These are phyloP conservation scores for Bubo bubo DNA, from an alignment of 2,113 vertebrate species.

Conservation along the genomic window DNA sequence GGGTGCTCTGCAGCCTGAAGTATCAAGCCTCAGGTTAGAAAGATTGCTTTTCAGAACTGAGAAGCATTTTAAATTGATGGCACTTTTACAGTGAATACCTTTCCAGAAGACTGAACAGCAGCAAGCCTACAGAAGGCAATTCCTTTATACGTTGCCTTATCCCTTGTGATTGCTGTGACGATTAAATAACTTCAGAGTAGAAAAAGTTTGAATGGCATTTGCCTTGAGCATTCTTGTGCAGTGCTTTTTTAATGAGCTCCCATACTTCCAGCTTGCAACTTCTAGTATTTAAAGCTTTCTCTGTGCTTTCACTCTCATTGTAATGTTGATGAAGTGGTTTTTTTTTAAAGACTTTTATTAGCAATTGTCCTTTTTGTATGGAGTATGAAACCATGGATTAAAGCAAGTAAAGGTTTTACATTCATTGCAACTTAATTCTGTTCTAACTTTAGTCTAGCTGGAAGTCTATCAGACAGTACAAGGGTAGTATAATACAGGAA, in stretches of 20 bases:
- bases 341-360: neutral
- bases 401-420: neutral
- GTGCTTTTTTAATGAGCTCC: conserved; percentile 45
- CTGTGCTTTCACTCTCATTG: neutral
- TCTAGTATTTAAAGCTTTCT: neutral
- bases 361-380: neutral
- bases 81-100: conserved; percentile 32
- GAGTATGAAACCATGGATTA: neutral
- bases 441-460: neutral
- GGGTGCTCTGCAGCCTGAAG: neutral
- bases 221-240: conserved; percentile 53
- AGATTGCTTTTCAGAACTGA: conserved; percentile 21
- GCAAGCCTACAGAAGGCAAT: conserved; percentile 35
- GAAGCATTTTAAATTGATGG: conserved; percentile 39
- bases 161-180: conserved; percentile 51
- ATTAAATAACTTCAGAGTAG: conserved; percentile 55
- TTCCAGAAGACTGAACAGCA: conserved; percentile 54
- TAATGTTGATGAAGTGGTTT: neutral
- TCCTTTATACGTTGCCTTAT: conserved; percentile 40
- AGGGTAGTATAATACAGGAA: neutral
- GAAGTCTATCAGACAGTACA: neutral
- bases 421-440: neutral
- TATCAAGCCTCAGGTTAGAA: conserved; percentile 1
- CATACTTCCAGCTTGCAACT: conserved; percentile 7
- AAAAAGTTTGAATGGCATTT: conserved; percentile 55